A percentile compares a stretch with the other conserved stretches of the same genome.
phyloP scores from a whole-genome alignment of 2,888 invertebrate species.

The Patella pellucida region DNA sequence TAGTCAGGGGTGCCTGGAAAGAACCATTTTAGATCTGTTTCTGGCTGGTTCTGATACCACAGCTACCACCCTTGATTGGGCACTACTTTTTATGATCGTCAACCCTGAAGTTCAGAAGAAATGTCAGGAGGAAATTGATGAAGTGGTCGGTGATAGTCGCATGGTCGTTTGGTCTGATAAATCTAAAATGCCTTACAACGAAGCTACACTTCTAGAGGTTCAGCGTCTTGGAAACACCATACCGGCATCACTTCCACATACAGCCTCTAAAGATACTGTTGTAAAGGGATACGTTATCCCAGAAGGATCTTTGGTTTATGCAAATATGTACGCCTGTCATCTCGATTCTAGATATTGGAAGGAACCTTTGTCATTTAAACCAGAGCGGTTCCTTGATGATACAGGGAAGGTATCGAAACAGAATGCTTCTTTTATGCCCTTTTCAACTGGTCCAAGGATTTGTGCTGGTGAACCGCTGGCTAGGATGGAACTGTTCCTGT shows the following conservation, averaged over 20 bases:
- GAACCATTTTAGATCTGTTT: conserved; percentile 10
- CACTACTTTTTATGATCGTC: not conserved
- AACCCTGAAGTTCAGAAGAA: not conserved
- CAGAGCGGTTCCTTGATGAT: not conserved
- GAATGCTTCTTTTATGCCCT: not conserved
- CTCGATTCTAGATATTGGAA: not conserved
- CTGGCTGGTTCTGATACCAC: not conserved
- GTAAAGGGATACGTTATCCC: not conserved
- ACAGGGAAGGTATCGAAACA: not conserved
- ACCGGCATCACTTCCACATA: not conserved
- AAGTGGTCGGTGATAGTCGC: not conserved
- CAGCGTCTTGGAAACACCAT: not conserved
- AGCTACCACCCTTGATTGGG: not conserved
- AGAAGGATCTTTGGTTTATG: not conserved
- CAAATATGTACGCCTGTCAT: not conserved
- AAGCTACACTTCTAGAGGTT: not conserved
- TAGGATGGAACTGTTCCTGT: not conserved
- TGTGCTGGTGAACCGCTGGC: not conserved
- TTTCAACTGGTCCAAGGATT: not conserved
- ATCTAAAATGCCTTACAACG: not conserved
- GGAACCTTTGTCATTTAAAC: not conserved
- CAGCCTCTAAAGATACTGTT: not conserved
- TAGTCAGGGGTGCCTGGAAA: conserved; percentile 4
- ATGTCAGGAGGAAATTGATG: not conserved
- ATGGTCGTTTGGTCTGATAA: not conserved